These are phyloP conservation scores for Dicaeum eximium DNA, from an alignment of 2,113 vertebrate species.

Conservation along the genomic window DNA sequence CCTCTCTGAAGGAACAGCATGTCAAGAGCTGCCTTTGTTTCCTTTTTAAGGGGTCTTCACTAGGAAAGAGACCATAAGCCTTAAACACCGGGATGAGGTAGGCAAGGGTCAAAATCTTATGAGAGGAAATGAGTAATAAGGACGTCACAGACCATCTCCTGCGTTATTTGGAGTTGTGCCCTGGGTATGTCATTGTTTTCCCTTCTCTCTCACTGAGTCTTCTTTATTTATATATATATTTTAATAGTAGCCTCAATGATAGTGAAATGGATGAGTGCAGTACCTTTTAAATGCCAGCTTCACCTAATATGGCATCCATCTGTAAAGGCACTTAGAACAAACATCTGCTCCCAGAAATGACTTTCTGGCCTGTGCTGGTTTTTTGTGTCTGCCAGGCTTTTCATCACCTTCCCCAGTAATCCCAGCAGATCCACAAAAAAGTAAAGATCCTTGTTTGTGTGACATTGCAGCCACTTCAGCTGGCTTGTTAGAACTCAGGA, in stretches of 20 bases:
- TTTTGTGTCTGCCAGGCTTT: background rate
- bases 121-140: background rate
- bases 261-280: background rate
- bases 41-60: background rate
- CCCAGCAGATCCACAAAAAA: background rate
- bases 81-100: background rate
- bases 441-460: background rate
- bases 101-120: background rate
- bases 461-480: background rate
- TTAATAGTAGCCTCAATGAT: background rate
- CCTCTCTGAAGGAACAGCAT: background rate
- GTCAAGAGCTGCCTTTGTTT: background rate
- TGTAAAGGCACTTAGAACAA: slow-evolving; percentile 32
- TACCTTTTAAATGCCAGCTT: background rate
- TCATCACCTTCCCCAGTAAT: background rate
- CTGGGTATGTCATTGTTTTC: background rate
- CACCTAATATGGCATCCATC: background rate
- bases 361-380: background rate
- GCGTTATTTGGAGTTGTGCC: background rate
- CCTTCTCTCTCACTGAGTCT: background rate
- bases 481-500: background rate
- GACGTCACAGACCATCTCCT: background rate
- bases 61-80: background rate
- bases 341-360: slow-evolving; percentile 4
- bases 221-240: background rate